Base-by-base conservation (phyloP, 1,140 invertebrate species). In the Diachasma alloeum region DNA sequence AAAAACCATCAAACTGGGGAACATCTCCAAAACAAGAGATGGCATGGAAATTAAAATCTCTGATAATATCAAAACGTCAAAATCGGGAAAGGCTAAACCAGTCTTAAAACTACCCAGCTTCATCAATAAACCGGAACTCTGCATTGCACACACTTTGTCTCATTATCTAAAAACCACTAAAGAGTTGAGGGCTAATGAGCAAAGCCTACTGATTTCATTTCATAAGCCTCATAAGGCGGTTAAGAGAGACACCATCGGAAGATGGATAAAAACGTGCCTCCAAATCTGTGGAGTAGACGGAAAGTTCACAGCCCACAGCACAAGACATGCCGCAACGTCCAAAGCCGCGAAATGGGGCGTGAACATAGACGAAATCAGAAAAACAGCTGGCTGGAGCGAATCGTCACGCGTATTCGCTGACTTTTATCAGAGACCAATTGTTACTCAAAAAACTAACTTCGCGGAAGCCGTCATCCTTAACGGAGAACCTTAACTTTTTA, bases 231-330 rank as follows among this genome's bases (percentile, higher is more conserved):
- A 46, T 48, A 31, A 39, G 46, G 26, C 19, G 3, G 26, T 66
- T n/a, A n/a, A n/a, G 19, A 66, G 13, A 4, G 26, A 66, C 19
- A 4, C 74, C 2, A 70, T 76, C 22, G 48, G 42, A 8, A 44
- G 68, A 36, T 76, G 74, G 74, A 42, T 75, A n/a, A 75, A 66
- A 26, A 46, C n/a, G 67, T 37, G 26, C n/a, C 66, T 10, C 0
- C 10, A 9, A 39, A 63, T 24, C 63, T 70, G 15, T n/a, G 76
- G 76, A 17, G 42, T 78, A 22, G 39, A 63, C 36, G 44, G 46
- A 9, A 44, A 76, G 13, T 70, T 53, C 42, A 31, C 74, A 6
- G 74, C 67, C 0, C 69, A 76, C 19, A 70, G 74, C 19, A 76
- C 74, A 5, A 22, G 59, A 66, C 66, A n/a, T n/a, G 66, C 66